phyloP scores from a whole-genome alignment of 30 jellyfish, hydroid and myxozoan species.

The Turritopsis rubra region DNA sequence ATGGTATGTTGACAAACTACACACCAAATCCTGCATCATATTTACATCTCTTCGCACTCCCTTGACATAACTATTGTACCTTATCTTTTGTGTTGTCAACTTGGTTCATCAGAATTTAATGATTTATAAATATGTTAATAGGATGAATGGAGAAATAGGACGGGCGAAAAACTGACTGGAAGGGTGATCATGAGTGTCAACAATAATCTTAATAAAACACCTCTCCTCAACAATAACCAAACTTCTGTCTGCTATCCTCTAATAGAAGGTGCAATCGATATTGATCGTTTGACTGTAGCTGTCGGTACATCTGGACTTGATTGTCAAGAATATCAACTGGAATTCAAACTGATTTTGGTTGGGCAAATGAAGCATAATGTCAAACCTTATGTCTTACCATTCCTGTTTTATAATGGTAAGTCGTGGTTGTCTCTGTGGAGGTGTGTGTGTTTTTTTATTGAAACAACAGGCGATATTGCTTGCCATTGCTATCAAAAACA shows the following conservation, averaged over 20 bases:
- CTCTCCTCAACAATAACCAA: constrained; percentile 42
- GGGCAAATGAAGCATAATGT: background rate
- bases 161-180: constrained; percentile 45
- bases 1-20: constrained; percentile 32
- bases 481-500: no score
- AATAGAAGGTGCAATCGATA: constrained; percentile 20
- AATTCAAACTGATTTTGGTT: constrained; percentile 14
- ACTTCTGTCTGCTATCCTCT: constrained; percentile 22
- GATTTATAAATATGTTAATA: constrained; percentile 20
- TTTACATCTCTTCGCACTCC: no score
- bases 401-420: constrained; percentile 59
- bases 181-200: constrained; percentile 32
- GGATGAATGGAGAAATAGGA: constrained; percentile 41
- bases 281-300: constrained; percentile 41
- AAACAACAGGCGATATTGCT: no score
- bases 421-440: no score
- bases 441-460: no score
- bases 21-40: no score
- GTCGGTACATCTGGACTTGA: constrained; percentile 42
- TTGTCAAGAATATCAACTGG: constrained; percentile 56
- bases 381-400: constrained; percentile 49
- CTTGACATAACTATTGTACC: no score
- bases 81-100: no score
- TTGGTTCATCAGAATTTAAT: no score
- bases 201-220: constrained; percentile 7